Conservation (phyloP, 2,113 vertebrate genomes). For the Peromyscus polionotus region DNA sequence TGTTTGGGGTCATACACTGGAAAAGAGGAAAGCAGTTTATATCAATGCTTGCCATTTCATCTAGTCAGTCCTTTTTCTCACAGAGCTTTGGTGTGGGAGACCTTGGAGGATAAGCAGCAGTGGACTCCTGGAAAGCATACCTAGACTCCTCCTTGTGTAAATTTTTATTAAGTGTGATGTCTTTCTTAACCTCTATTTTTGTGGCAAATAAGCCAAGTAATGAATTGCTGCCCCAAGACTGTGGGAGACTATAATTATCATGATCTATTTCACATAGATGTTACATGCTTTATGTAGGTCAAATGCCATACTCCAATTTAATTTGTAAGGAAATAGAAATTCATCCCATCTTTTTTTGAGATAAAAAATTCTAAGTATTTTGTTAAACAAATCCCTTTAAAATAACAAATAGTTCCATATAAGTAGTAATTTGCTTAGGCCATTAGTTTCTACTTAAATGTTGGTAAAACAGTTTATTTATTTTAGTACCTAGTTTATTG, state of each 20-base stretch:
- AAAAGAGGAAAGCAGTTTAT: not conserved
- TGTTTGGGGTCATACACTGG: not conserved
- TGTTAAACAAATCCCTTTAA: not conserved
- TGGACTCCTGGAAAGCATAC: no score
- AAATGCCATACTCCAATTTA: not conserved
- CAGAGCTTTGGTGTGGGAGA: not conserved
- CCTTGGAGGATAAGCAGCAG: accelerated
- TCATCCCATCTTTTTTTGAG: not conserved
- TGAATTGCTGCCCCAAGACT: not conserved
- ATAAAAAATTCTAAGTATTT: not conserved
- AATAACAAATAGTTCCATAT: not conserved
- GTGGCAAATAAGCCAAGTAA: not conserved
- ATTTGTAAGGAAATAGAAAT: not conserved
- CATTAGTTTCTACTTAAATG: not conserved
- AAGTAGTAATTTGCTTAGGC: not conserved
- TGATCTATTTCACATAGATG: not conserved
- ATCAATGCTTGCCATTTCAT: not conserved
- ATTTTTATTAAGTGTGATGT: not conserved
- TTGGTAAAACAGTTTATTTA: not conserved
- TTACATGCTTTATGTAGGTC: not conserved
- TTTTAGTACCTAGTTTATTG: not conserved
- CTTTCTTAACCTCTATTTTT: not conserved
- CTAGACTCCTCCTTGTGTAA: not conserved
- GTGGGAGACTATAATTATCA: not conserved
- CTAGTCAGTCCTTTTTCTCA: accelerated